Percentiles rank a stretch among this genome's conserved stretches.
Evolutionary conservation across 2,797 vertebrate species (phyloP).

Genomic region (Melanotaenia parkinsoni): DNA sequence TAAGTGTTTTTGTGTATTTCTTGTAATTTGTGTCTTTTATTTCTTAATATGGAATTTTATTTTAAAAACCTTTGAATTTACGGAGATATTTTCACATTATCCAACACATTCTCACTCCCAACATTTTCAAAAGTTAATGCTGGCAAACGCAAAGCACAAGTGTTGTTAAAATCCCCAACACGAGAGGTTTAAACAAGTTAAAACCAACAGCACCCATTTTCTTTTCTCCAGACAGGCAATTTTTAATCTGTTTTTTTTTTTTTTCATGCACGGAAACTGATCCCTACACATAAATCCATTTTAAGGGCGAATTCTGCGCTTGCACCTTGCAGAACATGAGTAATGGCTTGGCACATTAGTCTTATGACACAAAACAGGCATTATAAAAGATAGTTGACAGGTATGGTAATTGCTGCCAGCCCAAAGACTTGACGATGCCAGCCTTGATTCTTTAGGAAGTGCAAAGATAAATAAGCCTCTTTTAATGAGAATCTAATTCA

Average conservation of each 20-base stretch:
- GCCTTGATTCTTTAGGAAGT: constrained; percentile 73
- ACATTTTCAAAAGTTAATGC: constrained; percentile 6
- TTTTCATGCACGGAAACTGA: constrained; percentile 39
- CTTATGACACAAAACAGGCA: constrained; percentile 60
- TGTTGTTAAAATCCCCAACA: constrained; percentile 28
- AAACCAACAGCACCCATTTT: constrained; percentile 10
- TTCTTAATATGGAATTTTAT: neutral
- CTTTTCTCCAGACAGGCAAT: constrained; percentile 25
- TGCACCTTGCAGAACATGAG: constrained; percentile 61
- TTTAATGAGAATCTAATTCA: constrained; percentile 79
- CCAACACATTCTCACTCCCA: neutral
- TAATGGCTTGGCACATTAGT: constrained; percentile 63
- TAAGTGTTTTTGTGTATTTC: neutral
- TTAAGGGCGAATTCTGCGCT: constrained; percentile 45
- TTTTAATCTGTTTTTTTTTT: constrained; percentile 1
- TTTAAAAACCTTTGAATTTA: neutral
- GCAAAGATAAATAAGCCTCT: constrained; percentile 76
- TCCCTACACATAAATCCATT: constrained; percentile 58
- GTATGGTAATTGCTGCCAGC: constrained; percentile 77
- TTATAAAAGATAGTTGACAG: constrained; percentile 71
- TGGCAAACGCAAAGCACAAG: constrained; percentile 19
- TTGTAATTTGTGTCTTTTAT: neutral
- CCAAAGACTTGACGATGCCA: constrained; percentile 64
- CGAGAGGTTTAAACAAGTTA: constrained; percentile 40
- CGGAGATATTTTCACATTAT: neutral